These are phyloP conservation scores for Holacanthella duospinosa DNA, from an alignment of 2,888 invertebrate species.

Conservation along the genomic window DNA sequence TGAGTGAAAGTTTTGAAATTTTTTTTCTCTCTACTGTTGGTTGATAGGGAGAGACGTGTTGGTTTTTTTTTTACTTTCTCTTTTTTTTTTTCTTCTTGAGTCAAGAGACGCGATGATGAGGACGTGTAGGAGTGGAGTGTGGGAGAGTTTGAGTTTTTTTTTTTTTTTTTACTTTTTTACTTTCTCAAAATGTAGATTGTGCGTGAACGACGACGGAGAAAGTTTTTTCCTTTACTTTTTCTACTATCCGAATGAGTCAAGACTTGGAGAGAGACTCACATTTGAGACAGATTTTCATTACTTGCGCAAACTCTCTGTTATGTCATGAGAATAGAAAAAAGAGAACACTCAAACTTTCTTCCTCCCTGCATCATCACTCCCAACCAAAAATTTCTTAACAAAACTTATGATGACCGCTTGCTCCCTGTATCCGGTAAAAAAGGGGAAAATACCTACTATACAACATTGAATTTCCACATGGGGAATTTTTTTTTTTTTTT, in stretches of 20 bases:
- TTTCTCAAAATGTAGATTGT: neutral
- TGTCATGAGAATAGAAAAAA: too few species aligned
- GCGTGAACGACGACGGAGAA: neutral
- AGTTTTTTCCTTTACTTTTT: neutral
- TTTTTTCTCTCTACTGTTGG: too few species aligned
- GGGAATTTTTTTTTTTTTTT: too few species aligned
- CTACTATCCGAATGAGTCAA: too few species aligned
- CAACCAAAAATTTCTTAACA: too few species aligned
- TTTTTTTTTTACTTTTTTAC: neutral
- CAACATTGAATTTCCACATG: too few species aligned
- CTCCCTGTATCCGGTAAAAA: too few species aligned
- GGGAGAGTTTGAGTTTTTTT: neutral
- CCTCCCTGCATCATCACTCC: too few species aligned
- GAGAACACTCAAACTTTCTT: too few species aligned
- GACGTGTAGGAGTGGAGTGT: neutral
- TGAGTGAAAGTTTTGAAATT: neutral
- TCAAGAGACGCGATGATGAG: neutral
- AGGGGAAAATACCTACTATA: too few species aligned
- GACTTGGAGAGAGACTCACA: neutral
- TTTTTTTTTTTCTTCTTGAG: neutral
- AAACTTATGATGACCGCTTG: too few species aligned
- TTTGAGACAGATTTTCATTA: neutral
- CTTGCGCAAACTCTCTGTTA: neutral
- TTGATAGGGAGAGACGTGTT: neutral
- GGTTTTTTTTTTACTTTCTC: neutral